These are phyloP conservation scores for Diplodus sargus DNA, from an alignment of 2,797 vertebrate genomes.

Conservation along the genomic window DNA sequence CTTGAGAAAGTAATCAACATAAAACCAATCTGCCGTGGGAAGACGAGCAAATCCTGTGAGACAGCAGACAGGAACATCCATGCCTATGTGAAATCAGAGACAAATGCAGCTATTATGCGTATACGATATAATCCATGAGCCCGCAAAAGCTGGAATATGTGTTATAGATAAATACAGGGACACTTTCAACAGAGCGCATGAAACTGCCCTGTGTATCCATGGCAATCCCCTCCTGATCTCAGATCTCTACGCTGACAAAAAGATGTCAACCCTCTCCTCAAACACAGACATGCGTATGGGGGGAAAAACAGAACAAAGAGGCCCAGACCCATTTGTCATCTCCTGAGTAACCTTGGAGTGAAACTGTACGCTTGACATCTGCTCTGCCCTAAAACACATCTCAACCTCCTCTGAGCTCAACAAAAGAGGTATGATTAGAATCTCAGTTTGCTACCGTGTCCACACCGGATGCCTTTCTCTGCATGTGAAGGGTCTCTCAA, in stretches of 20 bases:
- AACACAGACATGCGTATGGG: constrained; percentile 55
- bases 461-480: constrained; percentile 72
- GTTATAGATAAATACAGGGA: constrained; percentile 55
- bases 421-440: constrained; percentile 81
- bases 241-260: constrained; percentile 65
- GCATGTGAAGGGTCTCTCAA: constrained; percentile 65
- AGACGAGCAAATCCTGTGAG: constrained; percentile 43
- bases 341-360: constrained; percentile 65
- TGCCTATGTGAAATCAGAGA: constrained; percentile 32
- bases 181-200: constrained; percentile 47
- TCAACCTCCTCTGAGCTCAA: constrained; percentile 60
- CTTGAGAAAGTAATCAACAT: constrained; percentile 59
- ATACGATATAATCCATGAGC: constrained; percentile 13
- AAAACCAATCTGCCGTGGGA: constrained; percentile 58
- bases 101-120: constrained; percentile 54
- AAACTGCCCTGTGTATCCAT: constrained; percentile 72
- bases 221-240: constrained; percentile 60
- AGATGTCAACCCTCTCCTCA: constrained; percentile 73
- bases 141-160: constrained; percentile 28
- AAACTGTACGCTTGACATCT: constrained; percentile 76
- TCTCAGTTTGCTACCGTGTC: constrained; percentile 76
- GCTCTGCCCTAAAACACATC: constrained; percentile 50
- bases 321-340: constrained; percentile 68
- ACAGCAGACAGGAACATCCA: constrained; percentile 30
- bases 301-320: constrained; percentile 38